phyloP scores from a whole-genome alignment of 1,140 invertebrate species.

The Penaeus chinensis region DNA sequence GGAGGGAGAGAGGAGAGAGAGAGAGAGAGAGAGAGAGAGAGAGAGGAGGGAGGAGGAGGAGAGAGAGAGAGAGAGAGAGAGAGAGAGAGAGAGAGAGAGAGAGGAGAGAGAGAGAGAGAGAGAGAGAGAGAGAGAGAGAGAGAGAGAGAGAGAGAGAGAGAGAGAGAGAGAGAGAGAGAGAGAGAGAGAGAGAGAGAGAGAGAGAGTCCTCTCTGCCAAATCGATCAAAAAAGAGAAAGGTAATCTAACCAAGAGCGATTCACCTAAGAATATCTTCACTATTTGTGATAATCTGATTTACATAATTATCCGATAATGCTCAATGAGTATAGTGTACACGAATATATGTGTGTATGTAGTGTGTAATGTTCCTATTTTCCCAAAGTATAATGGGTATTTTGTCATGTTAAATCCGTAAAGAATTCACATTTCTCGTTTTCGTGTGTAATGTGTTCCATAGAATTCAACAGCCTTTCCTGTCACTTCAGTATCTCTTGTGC shows the following conservation, averaged over 20 bases:
- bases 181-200: not conserved
- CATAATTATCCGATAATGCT: not conserved
- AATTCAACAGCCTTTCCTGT: no score
- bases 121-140: not conserved
- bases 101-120: not conserved
- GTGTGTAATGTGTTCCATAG: no score
- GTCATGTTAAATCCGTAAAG: no score
- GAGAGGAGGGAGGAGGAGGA: not conserved
- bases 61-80: not conserved
- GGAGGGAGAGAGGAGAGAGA: constrained; percentile 10
- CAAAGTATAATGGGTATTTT: not conserved
- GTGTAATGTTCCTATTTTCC: not conserved
- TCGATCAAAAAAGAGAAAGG: not conserved
- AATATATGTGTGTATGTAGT: not conserved
- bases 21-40: constrained; percentile 36
- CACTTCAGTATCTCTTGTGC: no score
- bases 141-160: not conserved
- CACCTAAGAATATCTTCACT: not conserved
- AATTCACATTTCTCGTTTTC: no score
- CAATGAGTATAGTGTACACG: not conserved
- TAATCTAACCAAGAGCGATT: not conserved
- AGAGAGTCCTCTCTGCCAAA: not conserved
- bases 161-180: not conserved
- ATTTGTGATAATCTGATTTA: not conserved
- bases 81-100: not conserved